Evolutionary conservation across 2,888 invertebrate species (phyloP).

Genomic region (Amblyjoppa proteus): DNA sequence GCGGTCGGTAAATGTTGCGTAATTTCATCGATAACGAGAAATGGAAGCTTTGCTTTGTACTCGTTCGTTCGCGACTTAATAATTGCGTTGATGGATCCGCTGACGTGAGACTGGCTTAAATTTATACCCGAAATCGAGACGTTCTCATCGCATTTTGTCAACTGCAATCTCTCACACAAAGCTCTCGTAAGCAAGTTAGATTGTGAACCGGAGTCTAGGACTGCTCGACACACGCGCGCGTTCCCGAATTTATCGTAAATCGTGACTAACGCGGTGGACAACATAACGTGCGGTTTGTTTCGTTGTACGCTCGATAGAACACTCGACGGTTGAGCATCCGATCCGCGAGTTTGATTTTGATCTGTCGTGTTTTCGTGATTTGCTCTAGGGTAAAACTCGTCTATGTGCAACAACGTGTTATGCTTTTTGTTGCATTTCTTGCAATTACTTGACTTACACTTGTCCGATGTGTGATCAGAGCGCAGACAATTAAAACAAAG

Average conservation of each 20-base stretch:
- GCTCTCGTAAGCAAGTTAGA: conserved; percentile 54
- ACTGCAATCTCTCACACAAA: conserved; percentile 24
- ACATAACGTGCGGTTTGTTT: conserved; percentile 51
- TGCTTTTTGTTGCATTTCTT: conserved; percentile 22
- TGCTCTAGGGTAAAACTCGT: conserved; percentile 41
- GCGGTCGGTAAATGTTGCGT: conserved; percentile 58
- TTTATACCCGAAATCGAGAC: conserved; percentile 46
- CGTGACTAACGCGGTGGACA: conserved; percentile 55
- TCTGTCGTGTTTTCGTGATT: conserved; percentile 4
- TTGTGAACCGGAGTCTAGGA: conserved; percentile 55
- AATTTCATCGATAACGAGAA: conserved; percentile 63
- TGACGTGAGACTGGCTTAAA: conserved; percentile 26
- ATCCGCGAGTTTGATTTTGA: not conserved
- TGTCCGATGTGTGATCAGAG: conserved; percentile 41
- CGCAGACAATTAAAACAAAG: conserved; percentile 57
- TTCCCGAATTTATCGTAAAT: conserved; percentile 53
- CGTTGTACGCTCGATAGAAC: conserved; percentile 7
- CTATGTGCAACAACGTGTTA: conserved; percentile 58
- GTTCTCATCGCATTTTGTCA: conserved; percentile 28
- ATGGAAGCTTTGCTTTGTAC: conserved; percentile 57
- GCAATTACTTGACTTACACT: conserved; percentile 57
- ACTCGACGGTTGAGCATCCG: not conserved
- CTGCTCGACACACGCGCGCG: conserved; percentile 38
- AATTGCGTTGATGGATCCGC: conserved; percentile 8
- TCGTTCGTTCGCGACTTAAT: conserved; percentile 60